Evolutionary conservation across 1,140 invertebrate genomes (phyloP).

Genomic region (Macrosteles quadrilineatus): DNA sequence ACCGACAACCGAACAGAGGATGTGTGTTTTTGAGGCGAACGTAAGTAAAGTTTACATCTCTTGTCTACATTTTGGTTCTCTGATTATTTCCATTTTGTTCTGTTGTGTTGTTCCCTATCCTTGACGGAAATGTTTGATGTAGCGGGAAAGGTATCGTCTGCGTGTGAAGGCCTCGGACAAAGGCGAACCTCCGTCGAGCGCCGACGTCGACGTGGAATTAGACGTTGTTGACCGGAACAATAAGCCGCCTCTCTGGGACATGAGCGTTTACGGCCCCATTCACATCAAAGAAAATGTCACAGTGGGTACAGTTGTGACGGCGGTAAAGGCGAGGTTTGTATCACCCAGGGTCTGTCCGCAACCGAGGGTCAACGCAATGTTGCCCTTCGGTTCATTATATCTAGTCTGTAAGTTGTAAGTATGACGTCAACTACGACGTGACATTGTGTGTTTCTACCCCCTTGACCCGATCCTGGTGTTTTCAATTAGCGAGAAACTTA

Average conservation of each 20-base stretch:
- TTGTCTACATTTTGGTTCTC: not conserved
- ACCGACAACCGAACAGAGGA: not conserved
- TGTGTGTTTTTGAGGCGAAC: not conserved
- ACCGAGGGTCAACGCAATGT: constrained; percentile 37
- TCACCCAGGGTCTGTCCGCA: constrained; percentile 51
- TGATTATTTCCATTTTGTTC: constrained; percentile 34
- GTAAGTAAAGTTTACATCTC: constrained; percentile 12
- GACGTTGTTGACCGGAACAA: constrained; percentile 97
- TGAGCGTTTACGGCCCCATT: constrained; percentile 90
- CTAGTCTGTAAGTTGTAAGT: constrained; percentile 27
- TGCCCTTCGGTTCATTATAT: constrained; percentile 10
- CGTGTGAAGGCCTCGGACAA: constrained; percentile 90
- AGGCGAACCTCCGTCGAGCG: constrained; percentile 82
- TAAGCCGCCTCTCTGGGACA: constrained; percentile 95
- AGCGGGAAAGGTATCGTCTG: constrained; percentile 93
- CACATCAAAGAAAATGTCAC: constrained; percentile 97
- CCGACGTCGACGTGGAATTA: constrained; percentile 94
- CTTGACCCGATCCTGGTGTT: constrained; percentile 24
- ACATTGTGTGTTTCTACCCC: constrained; percentile 58
- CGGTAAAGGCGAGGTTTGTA: constrained; percentile 97
- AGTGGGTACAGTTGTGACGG: constrained; percentile 95
- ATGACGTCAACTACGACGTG: constrained; percentile 52
- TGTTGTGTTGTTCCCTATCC: constrained; percentile 34
- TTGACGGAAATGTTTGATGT: constrained; percentile 53
- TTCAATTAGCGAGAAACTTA: constrained; percentile 87